phyloP scores from a whole-genome alignment of 1,140 invertebrate species.

The Meloidogyne chitwoodi region DNA sequence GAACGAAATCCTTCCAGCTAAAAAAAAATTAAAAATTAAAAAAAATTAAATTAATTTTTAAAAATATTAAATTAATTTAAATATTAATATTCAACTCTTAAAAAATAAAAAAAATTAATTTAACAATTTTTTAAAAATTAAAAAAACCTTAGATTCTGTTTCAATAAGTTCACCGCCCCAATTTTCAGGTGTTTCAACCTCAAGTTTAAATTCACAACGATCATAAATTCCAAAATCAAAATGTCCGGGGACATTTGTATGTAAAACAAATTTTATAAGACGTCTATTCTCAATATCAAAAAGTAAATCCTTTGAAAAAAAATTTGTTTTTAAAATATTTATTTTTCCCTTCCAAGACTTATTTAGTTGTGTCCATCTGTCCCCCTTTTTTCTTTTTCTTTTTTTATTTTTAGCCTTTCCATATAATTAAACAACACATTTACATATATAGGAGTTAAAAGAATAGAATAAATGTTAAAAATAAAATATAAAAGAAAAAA shows the following conservation, averaged over 20 bases:
- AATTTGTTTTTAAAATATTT: not conserved
- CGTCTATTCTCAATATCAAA: constrained; percentile 89
- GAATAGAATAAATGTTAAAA: not conserved
- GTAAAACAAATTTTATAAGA: constrained; percentile 92
- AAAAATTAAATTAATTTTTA: too few species aligned
- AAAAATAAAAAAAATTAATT: too few species aligned
- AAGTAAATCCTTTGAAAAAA: constrained; percentile 77
- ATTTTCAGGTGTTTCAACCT: not conserved
- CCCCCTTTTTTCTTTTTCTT: not conserved
- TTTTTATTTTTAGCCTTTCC: not conserved
- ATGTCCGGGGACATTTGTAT: constrained; percentile 96
- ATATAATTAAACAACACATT: not conserved
- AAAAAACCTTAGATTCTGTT: not conserved
- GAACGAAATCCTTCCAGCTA: constrained; percentile 36
- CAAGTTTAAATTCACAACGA: constrained; percentile 30
- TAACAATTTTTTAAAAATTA: too few species aligned
- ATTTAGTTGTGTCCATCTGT: not conserved
- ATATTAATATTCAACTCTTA: too few species aligned
- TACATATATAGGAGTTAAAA: not conserved
- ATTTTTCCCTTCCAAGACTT: too few species aligned
- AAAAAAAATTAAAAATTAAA: constrained; percentile 1
- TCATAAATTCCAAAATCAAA: constrained; percentile 83
- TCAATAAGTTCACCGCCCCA: not conserved
- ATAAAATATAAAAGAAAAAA: not conserved
- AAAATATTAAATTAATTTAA: too few species aligned